Base-by-base conservation (phyloP, 2,113 vertebrate species). In the Ptilorrhoa leucosticta region DNA sequence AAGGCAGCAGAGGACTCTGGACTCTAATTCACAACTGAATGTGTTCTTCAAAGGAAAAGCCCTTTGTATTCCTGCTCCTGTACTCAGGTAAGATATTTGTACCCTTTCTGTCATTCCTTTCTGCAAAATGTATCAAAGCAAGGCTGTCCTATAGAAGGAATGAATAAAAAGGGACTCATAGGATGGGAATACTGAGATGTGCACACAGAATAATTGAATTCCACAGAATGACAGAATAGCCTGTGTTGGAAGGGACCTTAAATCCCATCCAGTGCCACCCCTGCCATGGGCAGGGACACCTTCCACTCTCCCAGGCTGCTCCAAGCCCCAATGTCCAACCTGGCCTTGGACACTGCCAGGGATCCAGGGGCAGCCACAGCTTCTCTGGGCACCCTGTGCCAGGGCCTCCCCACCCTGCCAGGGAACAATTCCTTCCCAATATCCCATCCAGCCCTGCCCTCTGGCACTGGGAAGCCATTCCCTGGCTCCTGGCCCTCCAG, bases 131-230 rank as follows among this genome's bases (percentile, higher is more conserved):
- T 18, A 83, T 69, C 70, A 76, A 84, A 78, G 57, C 22, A 82
- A 64, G 47, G 17, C 13, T 79, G 28, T 64, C 37, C 50, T 83
- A 14, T 3, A 56, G 64, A 78, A 87, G 12, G n/a, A 76, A 64
- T 37, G 16, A 33, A 47, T 68, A 27, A 39, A 48, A 70, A 87
- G 45, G 11, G 15, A 33, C 21, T 20, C 58, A 11, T 5, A 40
- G 54, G 65, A 91, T 77, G 78, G 87, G 75, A 93, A 97, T 97
- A 91, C 91, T 76, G 96, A 97, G 96, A 83, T 77, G 47, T 85
- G 87, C 78, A 69, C 75, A 66, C 15, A 69, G 65, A 89, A 77
- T 87, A 78, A 80, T 77, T 83, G 50, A 81, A 3, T 86, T 77
- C 19, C 40, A 61, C 10, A n/a, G 28, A 61, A 18, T 16, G 21